Base-by-base conservation (phyloP, 2,113 vertebrate species). In the Ictidomys tridecemlineatus region DNA sequence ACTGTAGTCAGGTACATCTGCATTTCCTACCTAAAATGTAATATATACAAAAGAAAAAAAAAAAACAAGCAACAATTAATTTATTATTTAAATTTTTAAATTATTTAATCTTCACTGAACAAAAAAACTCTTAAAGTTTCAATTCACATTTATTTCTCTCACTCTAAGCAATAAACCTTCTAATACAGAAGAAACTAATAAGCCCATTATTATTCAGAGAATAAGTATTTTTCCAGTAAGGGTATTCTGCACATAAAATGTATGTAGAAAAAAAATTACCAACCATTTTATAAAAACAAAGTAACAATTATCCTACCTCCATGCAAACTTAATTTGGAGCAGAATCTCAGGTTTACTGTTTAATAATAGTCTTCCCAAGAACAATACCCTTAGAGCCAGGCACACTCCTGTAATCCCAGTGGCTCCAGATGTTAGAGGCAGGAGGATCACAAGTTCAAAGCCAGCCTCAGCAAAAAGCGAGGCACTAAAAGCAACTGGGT, bases 1-100 rank as follows among this genome's bases (percentile, higher is more conserved):
- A 93, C 99, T 99, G 93, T 99, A 99, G 98, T 99, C 99, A 94
- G 98, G 99, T 69, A 98, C 98, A 14, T 99, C 98, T 10, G 98
- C 98, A 89, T 98, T 98, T 97, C 98, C 99, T 96, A 20, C 97
- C 99, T 99, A 97, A 79, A 98, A 98, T 96, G 24, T 18, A 97
- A 95, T 28, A 92, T 5, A 82, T 30, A 69, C 69, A 95, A 61
- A 94, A 95, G 77, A 42, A 42, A 42, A 42, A 42, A 42, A 42
- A 42, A 42, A 42, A 42, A 42, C 42, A 42, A 42, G 5, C 6
- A 42, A 48, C 48, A 82, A 89, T 70, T 80, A 32, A 58, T 97
- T 85, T 80, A 73, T 91, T 58, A 79, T 42, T 80, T 74, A 39
- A 61, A 67, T 4, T 42, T 69, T 79, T 26, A 10, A 45, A 51